A percentile compares a stretch with the other conserved stretches of the same genome.
These are phyloP conservation scores for Bufo bufo DNA, from an alignment of 2,113 vertebrate species.

Conservation along the genomic window DNA sequence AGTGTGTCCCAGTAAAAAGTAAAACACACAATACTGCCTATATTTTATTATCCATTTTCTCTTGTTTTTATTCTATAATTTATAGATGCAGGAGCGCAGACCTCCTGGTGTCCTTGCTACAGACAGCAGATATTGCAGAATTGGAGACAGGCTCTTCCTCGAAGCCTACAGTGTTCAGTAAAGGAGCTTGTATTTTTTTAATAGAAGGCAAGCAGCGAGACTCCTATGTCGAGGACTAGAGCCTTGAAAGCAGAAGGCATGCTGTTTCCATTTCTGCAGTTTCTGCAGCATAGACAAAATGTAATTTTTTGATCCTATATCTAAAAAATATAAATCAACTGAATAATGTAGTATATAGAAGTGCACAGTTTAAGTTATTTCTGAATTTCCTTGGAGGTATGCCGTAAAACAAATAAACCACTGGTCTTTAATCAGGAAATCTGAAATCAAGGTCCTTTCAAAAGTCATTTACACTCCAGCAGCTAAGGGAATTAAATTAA, in stretches of 20 bases:
- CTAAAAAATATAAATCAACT: background rate
- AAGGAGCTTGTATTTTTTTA: background rate
- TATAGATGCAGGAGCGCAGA: background rate
- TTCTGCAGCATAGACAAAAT: background rate
- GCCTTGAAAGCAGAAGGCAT: background rate
- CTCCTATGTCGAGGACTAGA: background rate
- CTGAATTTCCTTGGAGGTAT: background rate
- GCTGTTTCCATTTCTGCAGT: background rate
- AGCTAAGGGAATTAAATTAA: slow-evolving; percentile 51
- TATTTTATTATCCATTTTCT: background rate
- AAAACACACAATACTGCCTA: background rate
- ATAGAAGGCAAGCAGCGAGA: background rate
- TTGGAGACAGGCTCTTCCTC: background rate
- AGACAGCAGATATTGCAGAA: background rate
- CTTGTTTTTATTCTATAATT: background rate
- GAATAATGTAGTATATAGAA: background rate
- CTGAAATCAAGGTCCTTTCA: slow-evolving; percentile 39
- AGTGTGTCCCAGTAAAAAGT: background rate
- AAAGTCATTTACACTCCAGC: slow-evolving; percentile 46
- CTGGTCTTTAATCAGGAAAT: slow-evolving; percentile 33
- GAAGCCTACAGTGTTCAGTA: background rate
- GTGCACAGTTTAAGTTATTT: background rate
- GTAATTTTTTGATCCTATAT: background rate
- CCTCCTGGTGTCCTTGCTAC: background rate
- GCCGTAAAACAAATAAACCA: slow-evolving; percentile 8